These are phyloP conservation scores for Mustela lutreola DNA, from an alignment of 2,113 vertebrate genomes.

Conservation along the genomic window DNA sequence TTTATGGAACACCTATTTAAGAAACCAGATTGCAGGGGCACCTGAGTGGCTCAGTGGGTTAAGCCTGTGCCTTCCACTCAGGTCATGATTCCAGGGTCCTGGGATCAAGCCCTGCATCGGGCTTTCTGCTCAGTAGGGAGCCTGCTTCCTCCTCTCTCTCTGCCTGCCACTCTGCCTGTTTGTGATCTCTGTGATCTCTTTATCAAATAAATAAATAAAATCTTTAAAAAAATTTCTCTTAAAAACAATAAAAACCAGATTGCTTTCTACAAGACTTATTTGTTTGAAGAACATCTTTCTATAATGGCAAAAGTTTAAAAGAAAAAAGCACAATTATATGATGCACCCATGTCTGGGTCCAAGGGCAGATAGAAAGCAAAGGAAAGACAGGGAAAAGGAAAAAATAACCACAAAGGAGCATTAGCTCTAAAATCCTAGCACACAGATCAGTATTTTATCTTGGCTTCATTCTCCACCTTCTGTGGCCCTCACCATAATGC, in stretches of 20 bases:
- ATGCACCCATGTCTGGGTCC: neutral
- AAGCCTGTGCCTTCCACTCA: too few species aligned
- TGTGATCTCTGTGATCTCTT: too few species aligned
- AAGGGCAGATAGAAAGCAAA: neutral
- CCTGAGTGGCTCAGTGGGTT: too few species aligned
- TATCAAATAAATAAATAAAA: too few species aligned
- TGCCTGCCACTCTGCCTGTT: too few species aligned
- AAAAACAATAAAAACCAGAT: neutral
- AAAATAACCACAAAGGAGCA: neutral
- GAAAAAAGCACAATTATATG: neutral
- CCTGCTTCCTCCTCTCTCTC: too few species aligned
- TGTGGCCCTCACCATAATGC: neutral
- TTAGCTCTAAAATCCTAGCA: neutral
- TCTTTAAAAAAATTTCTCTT: too few species aligned
- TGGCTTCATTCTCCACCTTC: neutral
- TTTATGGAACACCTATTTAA: neutral
- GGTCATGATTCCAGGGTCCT: too few species aligned
- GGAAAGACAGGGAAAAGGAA: neutral
- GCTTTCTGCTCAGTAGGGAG: too few species aligned
- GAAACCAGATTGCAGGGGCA: neutral
- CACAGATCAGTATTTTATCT: neutral
- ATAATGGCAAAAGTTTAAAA: neutral
- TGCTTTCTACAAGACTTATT: conserved; percentile 6
- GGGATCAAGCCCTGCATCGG: accelerated
- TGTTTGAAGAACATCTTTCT: neutral